Conservation (phyloP, 2,888 invertebrate species). For the Morpho deidamia region DNA sequence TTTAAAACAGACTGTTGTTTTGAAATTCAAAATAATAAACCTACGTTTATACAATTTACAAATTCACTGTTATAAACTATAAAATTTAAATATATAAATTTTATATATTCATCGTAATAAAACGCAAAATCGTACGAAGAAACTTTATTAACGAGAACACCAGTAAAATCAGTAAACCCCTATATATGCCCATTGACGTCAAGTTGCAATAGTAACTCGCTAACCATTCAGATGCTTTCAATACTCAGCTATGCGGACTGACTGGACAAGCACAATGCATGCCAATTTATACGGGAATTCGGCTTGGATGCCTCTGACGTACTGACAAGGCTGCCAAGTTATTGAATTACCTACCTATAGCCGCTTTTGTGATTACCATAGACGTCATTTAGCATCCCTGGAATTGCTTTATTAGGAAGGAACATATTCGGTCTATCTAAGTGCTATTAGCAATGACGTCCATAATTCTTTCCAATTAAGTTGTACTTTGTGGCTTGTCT, state of each 20-base stretch:
- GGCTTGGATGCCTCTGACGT: slow-evolving; percentile 47
- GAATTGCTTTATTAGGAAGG: slow-evolving; percentile 5
- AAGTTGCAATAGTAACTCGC: slow-evolving; percentile 52
- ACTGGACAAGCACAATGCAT: slow-evolving; percentile 60
- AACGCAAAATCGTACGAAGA: no score
- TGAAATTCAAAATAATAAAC: no score
- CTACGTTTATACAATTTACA: no score
- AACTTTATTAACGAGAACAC: no score
- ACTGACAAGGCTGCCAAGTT: slow-evolving; percentile 24
- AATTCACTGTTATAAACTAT: no score
- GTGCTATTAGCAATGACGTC: not conserved
- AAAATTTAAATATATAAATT: no score
- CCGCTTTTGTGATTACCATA: slow-evolving; percentile 14
- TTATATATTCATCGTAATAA: no score
- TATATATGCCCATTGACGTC: no score
- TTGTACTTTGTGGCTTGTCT: no score
- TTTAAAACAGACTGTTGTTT: no score
- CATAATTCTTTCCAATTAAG: no score
- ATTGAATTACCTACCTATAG: slow-evolving; percentile 15
- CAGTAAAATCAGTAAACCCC: no score
- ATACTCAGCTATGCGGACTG: slow-evolving; percentile 49
- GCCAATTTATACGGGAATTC: slow-evolving; percentile 66
- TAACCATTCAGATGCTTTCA: slow-evolving; percentile 64
- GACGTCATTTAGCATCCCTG: slow-evolving; percentile 7
- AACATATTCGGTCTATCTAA: not conserved